A percentile compares a stretch with the other conserved stretches of the same genome.
These are phyloP conservation scores for Rhamnusium bicolor DNA, from an alignment of 2,888 invertebrate species.

Conservation along the genomic window DNA sequence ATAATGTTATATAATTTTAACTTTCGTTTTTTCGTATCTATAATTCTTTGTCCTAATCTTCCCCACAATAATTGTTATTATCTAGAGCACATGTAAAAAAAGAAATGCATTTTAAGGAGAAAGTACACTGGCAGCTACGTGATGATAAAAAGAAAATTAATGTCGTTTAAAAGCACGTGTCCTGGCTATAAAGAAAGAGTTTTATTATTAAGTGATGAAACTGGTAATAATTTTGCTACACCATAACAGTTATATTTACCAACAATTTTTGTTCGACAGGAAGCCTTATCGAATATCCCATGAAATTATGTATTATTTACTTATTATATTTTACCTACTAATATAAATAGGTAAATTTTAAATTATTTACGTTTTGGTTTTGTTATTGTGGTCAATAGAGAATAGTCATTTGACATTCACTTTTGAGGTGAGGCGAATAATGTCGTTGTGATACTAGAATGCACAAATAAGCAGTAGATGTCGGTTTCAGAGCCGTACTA, in stretches of 20 bases:
- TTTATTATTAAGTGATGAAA: not conserved
- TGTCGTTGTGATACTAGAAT: too few relatives aligned
- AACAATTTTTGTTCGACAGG: not conserved
- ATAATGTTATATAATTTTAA: slow-evolving; percentile 16
- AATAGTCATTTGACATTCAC: too few relatives aligned
- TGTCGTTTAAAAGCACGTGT: not conserved
- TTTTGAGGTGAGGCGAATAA: too few relatives aligned
- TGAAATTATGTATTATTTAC: too few relatives aligned
- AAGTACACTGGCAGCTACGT: slow-evolving; percentile 10
- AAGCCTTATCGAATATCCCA: not conserved
- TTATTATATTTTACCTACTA: too few relatives aligned
- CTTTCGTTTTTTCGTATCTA: slow-evolving; percentile 22
- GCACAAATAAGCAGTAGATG: too few relatives aligned
- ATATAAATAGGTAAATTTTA: too few relatives aligned
- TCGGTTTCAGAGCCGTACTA: too few relatives aligned
- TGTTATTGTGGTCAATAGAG: too few relatives aligned
- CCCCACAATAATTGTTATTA: slow-evolving; percentile 9
- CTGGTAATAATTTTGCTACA: not conserved
- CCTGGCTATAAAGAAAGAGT: slow-evolving; percentile 9
- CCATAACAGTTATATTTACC: not conserved
- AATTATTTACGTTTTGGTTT: too few relatives aligned
- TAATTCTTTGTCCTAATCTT: not conserved
- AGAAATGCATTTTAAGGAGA: slow-evolving; percentile 12
- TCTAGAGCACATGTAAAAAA: slow-evolving; percentile 12
- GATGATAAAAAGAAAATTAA: slow-evolving; percentile 12